phyloP scores from a whole-genome alignment of 92 coral and sea anemone species.

The Nematostella vectensis region DNA sequence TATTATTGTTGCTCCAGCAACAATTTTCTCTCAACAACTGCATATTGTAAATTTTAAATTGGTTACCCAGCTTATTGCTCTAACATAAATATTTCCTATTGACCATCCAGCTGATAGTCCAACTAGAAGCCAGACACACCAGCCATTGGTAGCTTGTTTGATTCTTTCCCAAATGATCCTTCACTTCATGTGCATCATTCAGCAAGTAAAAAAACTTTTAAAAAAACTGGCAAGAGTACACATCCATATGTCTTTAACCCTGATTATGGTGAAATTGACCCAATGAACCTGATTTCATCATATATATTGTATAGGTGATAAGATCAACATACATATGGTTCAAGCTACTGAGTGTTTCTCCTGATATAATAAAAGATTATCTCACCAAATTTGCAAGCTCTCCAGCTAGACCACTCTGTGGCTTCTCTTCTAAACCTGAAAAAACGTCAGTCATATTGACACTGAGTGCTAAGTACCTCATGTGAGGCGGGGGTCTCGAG shows the following conservation, averaged over 20 bases:
- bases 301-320: neutral
- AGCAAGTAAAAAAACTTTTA: too few species aligned
- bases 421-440: too few species aligned
- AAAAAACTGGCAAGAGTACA: neutral
- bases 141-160: slow-evolving; percentile 78
- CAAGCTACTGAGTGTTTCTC: too few species aligned
- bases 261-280: neutral
- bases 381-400: neutral
- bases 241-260: neutral
- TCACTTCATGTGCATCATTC: slow-evolving; percentile 69
- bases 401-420: neutral
- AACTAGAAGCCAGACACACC: slow-evolving; percentile 95
- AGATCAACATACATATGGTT: too few species aligned
- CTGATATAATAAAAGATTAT: neutral
- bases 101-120: slow-evolving; percentile 76
- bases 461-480: too few species aligned
- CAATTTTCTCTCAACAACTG: slow-evolving; percentile 83
- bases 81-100: slow-evolving; percentile 86
- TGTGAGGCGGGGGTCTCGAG: too few species aligned
- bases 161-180: slow-evolving; percentile 67
- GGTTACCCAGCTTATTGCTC: slow-evolving; percentile 95
- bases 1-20: slow-evolving; percentile 87
- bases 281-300: too few species aligned
- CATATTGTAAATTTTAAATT: slow-evolving; percentile 73
- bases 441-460: too few species aligned